These are phyloP conservation scores for Tryphoninae sp. DNA, from an alignment of 2,888 invertebrate species.

Conservation along the genomic window DNA sequence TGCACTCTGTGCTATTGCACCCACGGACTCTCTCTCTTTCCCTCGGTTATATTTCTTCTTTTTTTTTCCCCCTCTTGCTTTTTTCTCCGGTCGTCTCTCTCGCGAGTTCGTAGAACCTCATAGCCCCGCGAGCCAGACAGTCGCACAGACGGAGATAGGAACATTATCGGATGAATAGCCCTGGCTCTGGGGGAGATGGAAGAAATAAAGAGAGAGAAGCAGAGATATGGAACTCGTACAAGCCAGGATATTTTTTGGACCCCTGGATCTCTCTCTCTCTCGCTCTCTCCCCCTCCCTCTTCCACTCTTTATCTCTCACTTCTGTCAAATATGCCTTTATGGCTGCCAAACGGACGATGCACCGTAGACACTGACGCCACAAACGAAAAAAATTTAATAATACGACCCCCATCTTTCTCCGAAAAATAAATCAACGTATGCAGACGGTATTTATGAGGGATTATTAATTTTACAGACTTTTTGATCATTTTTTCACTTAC, in stretches of 20 bases:
- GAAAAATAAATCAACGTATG: too few species aligned
- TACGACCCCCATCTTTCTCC: too few species aligned
- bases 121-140: constrained; percentile 45
- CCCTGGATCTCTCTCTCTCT: too few species aligned
- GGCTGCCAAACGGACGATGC: too few species aligned
- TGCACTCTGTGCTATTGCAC: constrained; percentile 27
- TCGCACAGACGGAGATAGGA: constrained; percentile 46
- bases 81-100: constrained; percentile 47
- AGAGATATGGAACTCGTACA: neutral
- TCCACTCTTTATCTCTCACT: too few species aligned
- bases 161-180: constrained; percentile 40
- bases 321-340: too few species aligned
- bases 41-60: constrained; percentile 20
- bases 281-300: too few species aligned
- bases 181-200: constrained; percentile 19
- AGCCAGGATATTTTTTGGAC: neutral
- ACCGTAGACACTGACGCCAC: neutral
- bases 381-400: too few species aligned
- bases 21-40: constrained; percentile 1
- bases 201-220: constrained; percentile 10
- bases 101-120: constrained; percentile 51
- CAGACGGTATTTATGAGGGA: too few species aligned
- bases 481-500: too few species aligned
- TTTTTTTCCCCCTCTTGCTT: neutral
- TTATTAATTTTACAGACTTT: too few species aligned